These are phyloP conservation scores for Aphelocoma coerulescens DNA, from an alignment of 2,113 vertebrate species.

Conservation along the genomic window DNA sequence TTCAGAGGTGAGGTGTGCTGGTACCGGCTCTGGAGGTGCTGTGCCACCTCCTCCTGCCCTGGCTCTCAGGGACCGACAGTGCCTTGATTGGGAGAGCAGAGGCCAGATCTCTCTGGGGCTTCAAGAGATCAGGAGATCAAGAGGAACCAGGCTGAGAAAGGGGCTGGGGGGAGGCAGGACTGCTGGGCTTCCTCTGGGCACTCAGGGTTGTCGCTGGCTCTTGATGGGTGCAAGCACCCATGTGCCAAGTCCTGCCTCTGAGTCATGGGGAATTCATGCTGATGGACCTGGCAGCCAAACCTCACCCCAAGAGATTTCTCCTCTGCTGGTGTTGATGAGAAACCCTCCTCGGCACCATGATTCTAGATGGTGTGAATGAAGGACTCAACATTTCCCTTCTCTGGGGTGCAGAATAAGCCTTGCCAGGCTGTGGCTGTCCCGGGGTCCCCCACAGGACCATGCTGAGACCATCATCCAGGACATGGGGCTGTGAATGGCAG, in stretches of 20 bases:
- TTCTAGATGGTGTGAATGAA: background rate
- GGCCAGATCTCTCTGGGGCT: background rate
- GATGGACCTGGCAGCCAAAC: background rate
- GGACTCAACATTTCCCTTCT: background rate
- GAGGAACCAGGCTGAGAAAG: background rate
- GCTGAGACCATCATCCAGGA: background rate
- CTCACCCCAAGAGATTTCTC: background rate
- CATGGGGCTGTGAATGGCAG: background rate
- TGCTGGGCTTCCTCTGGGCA: background rate
- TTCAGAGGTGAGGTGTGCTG: background rate
- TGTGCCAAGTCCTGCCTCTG: background rate
- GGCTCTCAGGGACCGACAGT: rapidly evolving
- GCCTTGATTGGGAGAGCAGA: background rate
- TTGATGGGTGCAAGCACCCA: background rate
- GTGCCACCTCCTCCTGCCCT: background rate
- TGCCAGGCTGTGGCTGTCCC: background rate
- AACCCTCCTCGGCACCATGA: background rate
- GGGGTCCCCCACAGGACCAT: background rate
- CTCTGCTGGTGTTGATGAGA: rapidly evolving
- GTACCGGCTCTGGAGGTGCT: background rate
- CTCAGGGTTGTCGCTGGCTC: background rate
- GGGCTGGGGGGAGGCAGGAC: background rate
- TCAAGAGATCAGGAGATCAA: background rate
- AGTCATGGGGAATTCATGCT: rapidly evolving
- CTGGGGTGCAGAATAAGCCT: background rate